These are phyloP conservation scores for Acanthis flammea DNA, from an alignment of 2,797 vertebrate genomes.

Conservation along the genomic window DNA sequence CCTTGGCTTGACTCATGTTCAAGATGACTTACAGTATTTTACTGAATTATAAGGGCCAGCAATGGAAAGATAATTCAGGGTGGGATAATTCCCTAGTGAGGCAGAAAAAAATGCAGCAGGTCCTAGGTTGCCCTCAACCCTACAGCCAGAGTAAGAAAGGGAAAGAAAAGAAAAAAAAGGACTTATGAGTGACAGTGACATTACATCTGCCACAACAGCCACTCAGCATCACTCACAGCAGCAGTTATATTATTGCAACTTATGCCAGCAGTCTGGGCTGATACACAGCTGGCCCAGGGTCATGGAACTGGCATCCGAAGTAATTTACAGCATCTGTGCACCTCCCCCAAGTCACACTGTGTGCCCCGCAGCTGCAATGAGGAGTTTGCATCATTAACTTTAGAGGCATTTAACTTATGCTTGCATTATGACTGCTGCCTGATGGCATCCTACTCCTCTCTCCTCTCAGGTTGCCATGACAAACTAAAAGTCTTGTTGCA, in stretches of 20 bases:
- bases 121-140: not conserved
- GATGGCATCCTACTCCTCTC: not conserved
- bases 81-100: not conserved
- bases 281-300: constrained; percentile 1
- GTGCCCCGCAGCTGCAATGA: not conserved
- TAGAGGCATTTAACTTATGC: constrained; percentile 37
- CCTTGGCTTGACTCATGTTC: not conserved
- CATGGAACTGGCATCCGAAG: not conserved
- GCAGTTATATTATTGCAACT: not conserved
- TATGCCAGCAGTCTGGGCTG: not conserved
- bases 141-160: not conserved
- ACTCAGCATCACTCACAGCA: not conserved
- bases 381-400: constrained; percentile 43
- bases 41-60: not conserved
- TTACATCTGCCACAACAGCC: not conserved
- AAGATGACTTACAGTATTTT: not conserved
- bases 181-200: not conserved
- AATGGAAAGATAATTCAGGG: not conserved
- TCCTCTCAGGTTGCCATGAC: constrained; percentile 24
- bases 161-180: not conserved
- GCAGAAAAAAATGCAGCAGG: not conserved
- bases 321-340: constrained; percentile 36
- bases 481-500: not conserved
- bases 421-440: constrained; percentile 28
- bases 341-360: not conserved